phyloP scores from a whole-genome alignment of 2,888 invertebrate genomes.

The Ormyrus rosae region DNA sequence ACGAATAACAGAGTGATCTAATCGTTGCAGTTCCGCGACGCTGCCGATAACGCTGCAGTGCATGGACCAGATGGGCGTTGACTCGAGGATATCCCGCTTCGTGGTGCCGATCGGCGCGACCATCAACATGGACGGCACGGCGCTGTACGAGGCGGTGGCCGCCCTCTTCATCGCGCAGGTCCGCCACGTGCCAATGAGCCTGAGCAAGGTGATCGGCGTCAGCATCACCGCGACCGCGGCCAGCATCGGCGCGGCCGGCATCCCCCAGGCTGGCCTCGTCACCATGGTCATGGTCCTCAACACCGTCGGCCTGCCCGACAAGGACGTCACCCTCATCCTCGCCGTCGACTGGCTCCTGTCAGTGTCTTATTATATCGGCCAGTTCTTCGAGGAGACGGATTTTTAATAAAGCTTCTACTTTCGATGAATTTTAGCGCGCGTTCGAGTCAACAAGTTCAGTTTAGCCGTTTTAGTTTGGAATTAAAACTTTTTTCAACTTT shows the following conservation, averaged over 20 bases:
- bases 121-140: constrained; percentile 98
- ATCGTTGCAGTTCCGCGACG: constrained; percentile 86
- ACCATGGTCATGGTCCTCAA: constrained; percentile 98
- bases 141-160: constrained; percentile 97
- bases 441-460: too few species aligned
- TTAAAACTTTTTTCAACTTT: neutral
- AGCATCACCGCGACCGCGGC: constrained; percentile 98
- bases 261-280: constrained; percentile 95
- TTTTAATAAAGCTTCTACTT: constrained; percentile 28
- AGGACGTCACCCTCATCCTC: constrained; percentile 92
- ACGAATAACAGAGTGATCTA: neutral
- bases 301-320: constrained; percentile 91
- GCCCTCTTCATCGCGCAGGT: constrained; percentile 98
- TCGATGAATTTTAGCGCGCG: too few species aligned
- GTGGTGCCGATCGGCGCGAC: constrained; percentile 98
- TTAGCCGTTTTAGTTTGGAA: too few species aligned
- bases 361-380: constrained; percentile 74
- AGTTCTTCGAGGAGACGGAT: neutral
- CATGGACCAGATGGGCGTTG: constrained; percentile 93
- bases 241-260: constrained; percentile 97
- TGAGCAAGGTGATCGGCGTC: constrained; percentile 93
- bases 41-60: constrained; percentile 96
- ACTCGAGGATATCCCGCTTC: constrained; percentile 94
- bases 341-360: constrained; percentile 95
- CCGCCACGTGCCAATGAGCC: constrained; percentile 85